These are phyloP conservation scores for Synergus itoensis DNA, from an alignment of 2,888 invertebrate species.

Conservation along the genomic window DNA sequence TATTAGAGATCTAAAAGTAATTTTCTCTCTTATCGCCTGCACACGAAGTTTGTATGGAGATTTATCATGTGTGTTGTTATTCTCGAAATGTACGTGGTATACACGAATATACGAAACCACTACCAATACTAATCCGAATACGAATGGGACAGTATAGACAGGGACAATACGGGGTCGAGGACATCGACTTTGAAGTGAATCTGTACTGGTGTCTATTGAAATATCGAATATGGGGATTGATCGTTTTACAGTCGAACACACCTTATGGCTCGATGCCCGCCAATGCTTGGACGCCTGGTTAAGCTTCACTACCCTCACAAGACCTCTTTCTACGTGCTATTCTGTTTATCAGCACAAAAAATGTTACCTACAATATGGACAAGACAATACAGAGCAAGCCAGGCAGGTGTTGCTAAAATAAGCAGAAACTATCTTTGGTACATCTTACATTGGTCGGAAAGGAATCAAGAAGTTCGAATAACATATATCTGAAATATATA, in stretches of 20 bases:
- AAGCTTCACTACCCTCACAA: conserved; percentile 58
- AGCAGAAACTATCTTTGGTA: neutral
- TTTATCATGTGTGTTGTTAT: neutral
- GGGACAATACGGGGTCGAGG: conserved; percentile 14
- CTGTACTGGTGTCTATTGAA: conserved; percentile 51
- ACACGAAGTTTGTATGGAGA: neutral
- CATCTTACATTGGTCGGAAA: neutral
- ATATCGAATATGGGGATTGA: conserved; percentile 62
- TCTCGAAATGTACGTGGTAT: neutral
- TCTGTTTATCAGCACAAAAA: conserved; percentile 27
- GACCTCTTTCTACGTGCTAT: conserved; percentile 54
- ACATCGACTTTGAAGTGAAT: conserved; percentile 54
- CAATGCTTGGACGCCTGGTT: conserved; percentile 61
- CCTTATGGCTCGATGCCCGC: conserved; percentile 69
- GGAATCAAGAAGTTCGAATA: neutral
- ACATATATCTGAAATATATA: neutral
- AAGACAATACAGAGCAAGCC: neutral
- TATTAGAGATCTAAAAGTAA: neutral
- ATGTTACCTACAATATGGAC: neutral
- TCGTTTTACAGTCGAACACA: conserved; percentile 72
- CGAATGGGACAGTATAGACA: neutral
- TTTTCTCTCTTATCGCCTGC: neutral
- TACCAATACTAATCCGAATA: neutral
- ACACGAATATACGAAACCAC: neutral
- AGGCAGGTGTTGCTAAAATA: neutral